Base-by-base conservation (phyloP, 2,113 vertebrate species). In the Uria lomvia region DNA sequence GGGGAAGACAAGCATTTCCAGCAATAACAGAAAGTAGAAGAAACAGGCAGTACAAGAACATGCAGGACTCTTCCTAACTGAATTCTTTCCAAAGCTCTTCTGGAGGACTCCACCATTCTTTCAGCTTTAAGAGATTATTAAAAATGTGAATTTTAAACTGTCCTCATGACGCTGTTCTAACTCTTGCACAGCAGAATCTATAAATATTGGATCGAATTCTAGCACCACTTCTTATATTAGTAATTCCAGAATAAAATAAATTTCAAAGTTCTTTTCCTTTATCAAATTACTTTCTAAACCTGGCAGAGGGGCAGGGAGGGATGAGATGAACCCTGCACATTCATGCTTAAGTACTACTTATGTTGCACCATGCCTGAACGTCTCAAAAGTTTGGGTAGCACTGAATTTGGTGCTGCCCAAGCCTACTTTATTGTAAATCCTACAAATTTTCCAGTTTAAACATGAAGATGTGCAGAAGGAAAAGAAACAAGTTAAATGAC, bases 161-260 rank as follows among this genome's bases (percentile, higher is more conserved):
- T 49, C 79, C 76, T 94, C 86, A 13, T 21, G 66, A 91, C 80
- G 62, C 18, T 73, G 49, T 75, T 92, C 30, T 23, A 91, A 75
- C 65, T 52, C 86, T 68, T 20, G 50, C 55, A 88, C n/a, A 85
- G 73, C 22, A 92, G 80, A 92, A 90, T 87, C 93, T 82, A 87
- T 87, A 92, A 94, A 94, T 70, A 95, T 58, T 87, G 70, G 76
- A 92, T 87, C 84, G 94, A 94, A 79, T 67, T 92, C 73, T 24
- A 73, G 77, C 77, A 82, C 36, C 32, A 45, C 70, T 78, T 90
- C 68, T 60, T 85, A 82, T 32, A 91, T 73, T 85, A 92, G 82
- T 91, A 68, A 92, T 89, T 89, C 77, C 43, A 70, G 38, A 94
- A 85, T 78, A 92, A 94, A 94, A 87, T 4, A 89, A 26, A 66